Conservation (phyloP, 2,888 invertebrate genomes). For the Neuroscelio doddi region DNA sequence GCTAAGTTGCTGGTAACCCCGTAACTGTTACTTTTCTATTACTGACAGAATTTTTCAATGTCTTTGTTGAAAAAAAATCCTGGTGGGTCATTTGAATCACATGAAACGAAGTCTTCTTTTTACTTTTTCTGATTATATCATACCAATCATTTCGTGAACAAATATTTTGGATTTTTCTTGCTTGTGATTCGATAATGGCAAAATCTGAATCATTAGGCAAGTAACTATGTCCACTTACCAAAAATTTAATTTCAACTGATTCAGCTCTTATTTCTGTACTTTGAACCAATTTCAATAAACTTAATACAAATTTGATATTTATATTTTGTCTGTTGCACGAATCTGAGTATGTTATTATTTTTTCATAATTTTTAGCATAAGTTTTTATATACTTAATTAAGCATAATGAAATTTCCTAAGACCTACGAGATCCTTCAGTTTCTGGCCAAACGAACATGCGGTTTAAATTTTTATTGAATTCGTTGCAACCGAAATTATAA, state of each 20-base stretch:
- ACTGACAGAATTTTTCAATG: conserved; percentile 49
- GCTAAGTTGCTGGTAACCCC: conserved; percentile 47
- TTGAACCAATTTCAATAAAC: conserved; percentile 37
- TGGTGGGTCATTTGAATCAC: conserved; percentile 51
- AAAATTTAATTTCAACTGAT: conserved; percentile 44
- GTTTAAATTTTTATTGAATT: conserved; percentile 49
- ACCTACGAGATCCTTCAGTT: conserved; percentile 52
- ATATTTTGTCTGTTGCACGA: conserved; percentile 30
- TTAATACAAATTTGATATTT: conserved; percentile 30
- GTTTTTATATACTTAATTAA: conserved; percentile 44
- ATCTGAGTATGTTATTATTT: conserved; percentile 39
- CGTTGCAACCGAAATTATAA: conserved; percentile 45
- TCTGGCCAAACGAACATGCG: conserved; percentile 49
- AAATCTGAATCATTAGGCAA: conserved; percentile 42
- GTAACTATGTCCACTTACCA: conserved; percentile 40
- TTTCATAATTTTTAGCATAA: conserved; percentile 34
- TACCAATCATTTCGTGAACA: conserved; percentile 42
- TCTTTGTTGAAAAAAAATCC: conserved; percentile 48
- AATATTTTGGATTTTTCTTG: conserved; percentile 42
- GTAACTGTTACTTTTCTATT: conserved; percentile 49
- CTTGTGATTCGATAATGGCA: conserved; percentile 35
- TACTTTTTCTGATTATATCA: conserved; percentile 36
- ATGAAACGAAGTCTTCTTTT: no score
- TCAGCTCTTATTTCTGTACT: conserved; percentile 42
- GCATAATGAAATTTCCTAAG: conserved; percentile 47